These are phyloP conservation scores for Meandrusa payeni DNA, from an alignment of 2,888 invertebrate genomes.

Conservation along the genomic window DNA sequence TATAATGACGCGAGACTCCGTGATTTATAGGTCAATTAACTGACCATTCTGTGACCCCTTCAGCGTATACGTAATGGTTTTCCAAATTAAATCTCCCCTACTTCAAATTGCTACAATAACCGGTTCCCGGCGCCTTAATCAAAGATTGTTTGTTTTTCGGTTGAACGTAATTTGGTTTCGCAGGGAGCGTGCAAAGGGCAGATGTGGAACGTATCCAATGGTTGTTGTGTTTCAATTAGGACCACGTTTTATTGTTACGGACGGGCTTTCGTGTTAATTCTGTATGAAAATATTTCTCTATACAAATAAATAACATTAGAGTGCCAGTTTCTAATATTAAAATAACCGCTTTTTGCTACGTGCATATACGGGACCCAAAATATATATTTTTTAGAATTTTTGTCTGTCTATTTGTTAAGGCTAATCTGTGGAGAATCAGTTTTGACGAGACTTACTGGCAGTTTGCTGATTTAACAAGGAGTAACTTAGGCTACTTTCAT, in stretches of 20 bases:
- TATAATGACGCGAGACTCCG: conserved; percentile 44
- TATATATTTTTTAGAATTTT: too few species aligned
- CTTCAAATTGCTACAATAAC: conserved; percentile 46
- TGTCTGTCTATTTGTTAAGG: too few species aligned
- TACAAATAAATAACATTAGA: too few species aligned
- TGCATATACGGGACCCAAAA: too few species aligned
- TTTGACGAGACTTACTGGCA: too few species aligned
- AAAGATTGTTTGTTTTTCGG: conserved; percentile 71
- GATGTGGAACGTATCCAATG: conserved; percentile 43
- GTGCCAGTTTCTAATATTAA: too few species aligned
- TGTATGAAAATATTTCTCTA: too few species aligned
- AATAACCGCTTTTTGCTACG: too few species aligned
- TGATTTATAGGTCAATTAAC: conserved; percentile 76
- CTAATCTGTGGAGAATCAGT: too few species aligned
- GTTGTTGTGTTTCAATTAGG: conserved; percentile 36
- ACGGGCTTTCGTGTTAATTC: neutral
- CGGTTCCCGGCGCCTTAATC: conserved; percentile 63
- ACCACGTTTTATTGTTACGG: conserved; percentile 14
- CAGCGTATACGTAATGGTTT: conserved; percentile 48
- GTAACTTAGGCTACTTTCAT: too few species aligned
- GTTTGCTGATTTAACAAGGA: too few species aligned
- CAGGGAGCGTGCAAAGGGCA: conserved; percentile 50
- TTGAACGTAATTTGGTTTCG: conserved; percentile 57
- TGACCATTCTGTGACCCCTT: conserved; percentile 61
- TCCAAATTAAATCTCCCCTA: conserved; percentile 61